phyloP scores from a whole-genome alignment of 2,888 invertebrate species.

The Sialis lutaria region DNA sequence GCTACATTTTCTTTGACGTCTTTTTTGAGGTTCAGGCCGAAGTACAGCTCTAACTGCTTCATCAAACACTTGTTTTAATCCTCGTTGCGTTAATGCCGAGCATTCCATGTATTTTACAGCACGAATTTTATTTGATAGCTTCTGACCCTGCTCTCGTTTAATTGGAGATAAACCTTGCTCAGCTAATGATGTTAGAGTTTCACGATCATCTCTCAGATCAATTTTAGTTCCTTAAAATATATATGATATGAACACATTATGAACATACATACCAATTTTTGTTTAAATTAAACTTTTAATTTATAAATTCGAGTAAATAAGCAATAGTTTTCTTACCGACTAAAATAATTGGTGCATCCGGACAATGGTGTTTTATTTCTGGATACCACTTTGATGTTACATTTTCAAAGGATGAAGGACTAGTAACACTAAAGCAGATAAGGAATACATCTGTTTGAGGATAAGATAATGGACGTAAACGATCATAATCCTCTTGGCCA shows the following conservation, averaged over 20 bases:
- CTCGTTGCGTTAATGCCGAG: conserved; percentile 95
- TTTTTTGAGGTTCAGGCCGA: conserved; percentile 90
- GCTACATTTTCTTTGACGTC: conserved; percentile 82
- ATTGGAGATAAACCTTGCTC: conserved; percentile 92
- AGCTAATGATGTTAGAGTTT: conserved; percentile 76
- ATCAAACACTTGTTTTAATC: conserved; percentile 96
- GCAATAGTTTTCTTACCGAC: conserved; percentile 52
- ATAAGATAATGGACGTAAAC: conserved; percentile 88
- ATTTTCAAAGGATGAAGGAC: conserved; percentile 98
- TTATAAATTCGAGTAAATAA: neutral
- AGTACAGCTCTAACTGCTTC: conserved; percentile 96
- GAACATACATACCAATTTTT: conserved; percentile 2
- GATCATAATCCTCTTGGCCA: conserved; percentile 94
- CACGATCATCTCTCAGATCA: conserved; percentile 94
- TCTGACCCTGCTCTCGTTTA: conserved; percentile 94
- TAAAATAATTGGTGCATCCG: conserved; percentile 96
- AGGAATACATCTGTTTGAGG: conserved; percentile 99
- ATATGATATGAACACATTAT: neutral
- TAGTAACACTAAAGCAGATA: conserved; percentile 98
- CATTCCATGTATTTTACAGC: conserved; percentile 99
- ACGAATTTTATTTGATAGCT: conserved; percentile 94
- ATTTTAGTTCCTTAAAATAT: conserved; percentile 76
- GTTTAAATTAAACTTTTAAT: conserved; percentile 1
- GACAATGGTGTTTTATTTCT: conserved; percentile 99
- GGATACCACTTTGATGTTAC: conserved; percentile 99